A percentile compares a stretch with the other conserved stretches of the same genome.
Evolutionary conservation across 2,888 invertebrate genomes (phyloP).

Genomic region (Chloroclysta siterata): DNA sequence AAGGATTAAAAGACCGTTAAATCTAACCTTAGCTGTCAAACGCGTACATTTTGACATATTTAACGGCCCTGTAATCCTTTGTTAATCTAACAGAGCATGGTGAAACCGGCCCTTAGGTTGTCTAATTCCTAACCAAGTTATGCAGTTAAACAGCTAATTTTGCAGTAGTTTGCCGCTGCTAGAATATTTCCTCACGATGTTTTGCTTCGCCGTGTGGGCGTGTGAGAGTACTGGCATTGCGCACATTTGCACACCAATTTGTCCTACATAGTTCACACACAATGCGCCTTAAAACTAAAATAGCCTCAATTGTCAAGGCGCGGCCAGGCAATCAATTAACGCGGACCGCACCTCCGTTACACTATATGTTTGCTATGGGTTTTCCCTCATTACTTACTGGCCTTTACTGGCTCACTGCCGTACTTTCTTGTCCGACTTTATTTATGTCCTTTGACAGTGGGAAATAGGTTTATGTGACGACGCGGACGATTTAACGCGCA

Average conservation of each 20-base stretch:
- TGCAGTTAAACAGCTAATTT: no score
- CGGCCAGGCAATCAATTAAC: conserved; percentile 77
- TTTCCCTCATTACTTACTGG: conserved; percentile 79
- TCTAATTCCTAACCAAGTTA: no score
- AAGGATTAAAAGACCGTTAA: no score
- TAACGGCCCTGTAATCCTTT: no score
- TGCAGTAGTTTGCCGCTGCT: no score
- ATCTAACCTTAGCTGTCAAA: no score
- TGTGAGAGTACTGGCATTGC: no score
- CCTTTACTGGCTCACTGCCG: conserved; percentile 50
- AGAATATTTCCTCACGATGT: no score
- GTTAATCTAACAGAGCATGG: no score
- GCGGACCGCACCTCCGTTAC: conserved; percentile 63
- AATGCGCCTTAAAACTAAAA: conserved; percentile 44
- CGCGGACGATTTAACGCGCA: conserved; percentile 43
- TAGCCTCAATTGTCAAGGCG: conserved; percentile 56
- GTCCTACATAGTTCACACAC: conserved; percentile 31
- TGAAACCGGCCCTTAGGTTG: no score
- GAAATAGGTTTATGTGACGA: conserved; percentile 44
- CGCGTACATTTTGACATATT: no score
- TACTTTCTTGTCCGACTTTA: conserved; percentile 52
- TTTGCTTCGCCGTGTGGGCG: no score
- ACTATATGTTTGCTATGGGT: conserved; percentile 75
- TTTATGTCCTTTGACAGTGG: conserved; percentile 47
- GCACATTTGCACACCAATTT: conserved; percentile 1